Evolutionary conservation across 2,113 vertebrate genomes (phyloP).

Genomic region (Bothrops jararaca): DNA sequence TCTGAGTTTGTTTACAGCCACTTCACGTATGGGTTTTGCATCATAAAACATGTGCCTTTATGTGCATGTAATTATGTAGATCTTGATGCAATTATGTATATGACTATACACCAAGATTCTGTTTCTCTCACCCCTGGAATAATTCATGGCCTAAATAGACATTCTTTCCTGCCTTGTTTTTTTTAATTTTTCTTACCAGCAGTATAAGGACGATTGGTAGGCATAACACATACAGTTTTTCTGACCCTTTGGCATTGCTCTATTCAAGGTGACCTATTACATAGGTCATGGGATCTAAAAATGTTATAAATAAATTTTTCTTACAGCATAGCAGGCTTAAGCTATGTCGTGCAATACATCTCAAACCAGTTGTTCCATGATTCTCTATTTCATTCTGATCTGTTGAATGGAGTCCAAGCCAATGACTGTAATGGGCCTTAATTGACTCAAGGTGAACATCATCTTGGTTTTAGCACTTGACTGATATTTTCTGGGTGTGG

Average conservation of each 20-base stretch:
- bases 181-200: background rate
- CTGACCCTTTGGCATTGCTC: background rate
- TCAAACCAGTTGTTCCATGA: background rate
- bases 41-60: background rate
- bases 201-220: background rate
- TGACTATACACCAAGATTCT: background rate
- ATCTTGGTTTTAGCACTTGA: background rate
- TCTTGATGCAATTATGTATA: background rate
- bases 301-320: background rate
- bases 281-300: background rate
- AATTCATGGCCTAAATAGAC: background rate
- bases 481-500: background rate
- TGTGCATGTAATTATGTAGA: background rate
- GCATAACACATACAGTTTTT: background rate
- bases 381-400: background rate
- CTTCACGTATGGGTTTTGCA: background rate
- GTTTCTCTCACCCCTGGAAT: background rate
- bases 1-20: background rate
- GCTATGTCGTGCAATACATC: background rate
- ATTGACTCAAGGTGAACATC: background rate
- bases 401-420: background rate
- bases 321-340: background rate
- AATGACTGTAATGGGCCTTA: background rate
- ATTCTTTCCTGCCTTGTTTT: background rate
- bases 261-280: background rate